Evolutionary conservation across 2,113 vertebrate genomes (phyloP), one percentile per base, ranked within the genome.

Genomic region (Tringa solitaria): DNA sequence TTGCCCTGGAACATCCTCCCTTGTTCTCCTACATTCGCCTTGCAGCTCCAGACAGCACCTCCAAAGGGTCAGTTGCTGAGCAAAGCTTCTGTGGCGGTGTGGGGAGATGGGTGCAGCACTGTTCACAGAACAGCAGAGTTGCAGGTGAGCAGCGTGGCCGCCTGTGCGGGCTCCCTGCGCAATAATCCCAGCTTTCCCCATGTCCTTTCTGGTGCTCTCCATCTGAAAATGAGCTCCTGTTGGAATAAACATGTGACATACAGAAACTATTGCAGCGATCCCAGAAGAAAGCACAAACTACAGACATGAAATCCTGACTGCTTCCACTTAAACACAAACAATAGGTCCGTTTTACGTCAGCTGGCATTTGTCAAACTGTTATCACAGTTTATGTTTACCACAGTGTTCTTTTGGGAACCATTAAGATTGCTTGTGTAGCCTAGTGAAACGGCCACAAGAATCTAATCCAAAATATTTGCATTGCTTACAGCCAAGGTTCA

Each of bases 261-360:
- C 41, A 89, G 46, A 68, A 83, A 87, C 30, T 80, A 21, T 30
- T 91, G 50, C 30, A 69, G 2, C 1, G 1, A 51, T 70, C 48
- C 45, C n/a, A 61, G 79, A 86, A 95, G 84, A 87, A 95, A 70
- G 41, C 50, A 74, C 75, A 79, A 51, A 59, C 56, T 64, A 12
- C 7, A 94, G 57, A 35, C 0, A 0, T 56, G 67, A 83, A 91
- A 90, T 87, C 48, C 48, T 35, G 59, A 28, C 75, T 80, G 67
- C 78, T 90, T 82, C 73, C 72, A 91, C 79, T 87, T 77, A 87
- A 82, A 64, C 60, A 50, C 75, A 81, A 81, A 86, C 82, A 90
- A 69, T 78, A 61, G 68, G 35, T 39, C 84, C 12, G 10, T 85
- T 89, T 81, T 59, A 75, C 3, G 0, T 89, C 86, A 91, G 41